Evolutionary conservation across 2,888 invertebrate genomes (phyloP).

Genomic region (Carterocephalus palaemon): DNA sequence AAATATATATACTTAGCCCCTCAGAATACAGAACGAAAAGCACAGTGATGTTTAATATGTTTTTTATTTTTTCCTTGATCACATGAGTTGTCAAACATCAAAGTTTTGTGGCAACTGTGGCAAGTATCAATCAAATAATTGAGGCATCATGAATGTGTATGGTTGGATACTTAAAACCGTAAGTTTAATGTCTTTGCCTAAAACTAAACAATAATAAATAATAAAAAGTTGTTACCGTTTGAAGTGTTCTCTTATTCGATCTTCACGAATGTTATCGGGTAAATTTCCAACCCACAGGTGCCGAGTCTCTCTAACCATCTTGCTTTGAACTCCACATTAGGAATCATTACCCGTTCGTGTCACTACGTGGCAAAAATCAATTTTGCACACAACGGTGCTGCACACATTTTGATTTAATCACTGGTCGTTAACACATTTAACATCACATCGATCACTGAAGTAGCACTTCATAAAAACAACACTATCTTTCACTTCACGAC

Average conservation of each 20-base stretch:
- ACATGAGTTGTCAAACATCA: too few relatives aligned
- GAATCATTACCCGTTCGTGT: constrained; percentile 84
- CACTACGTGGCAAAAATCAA: constrained; percentile 80
- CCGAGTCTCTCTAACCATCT: constrained; percentile 99
- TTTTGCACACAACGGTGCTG: constrained; percentile 75
- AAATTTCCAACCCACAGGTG: constrained; percentile 99
- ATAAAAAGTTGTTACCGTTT: constrained; percentile 86
- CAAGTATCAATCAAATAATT: not conserved
- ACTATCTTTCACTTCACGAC: constrained; percentile 75
- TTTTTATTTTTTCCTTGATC: too few relatives aligned
- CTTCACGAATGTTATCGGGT: constrained; percentile 99
- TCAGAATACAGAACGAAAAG: too few relatives aligned
- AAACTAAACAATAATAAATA: constrained; percentile 23
- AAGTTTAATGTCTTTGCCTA: too few relatives aligned
- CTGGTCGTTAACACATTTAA: constrained; percentile 59
- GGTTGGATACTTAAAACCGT: not conserved
- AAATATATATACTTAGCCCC: too few relatives aligned
- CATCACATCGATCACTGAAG: constrained; percentile 63
- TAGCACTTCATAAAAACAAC: constrained; percentile 65
- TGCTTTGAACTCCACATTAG: constrained; percentile 96
- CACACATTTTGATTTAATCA: constrained; percentile 74
- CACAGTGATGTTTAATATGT: too few relatives aligned
- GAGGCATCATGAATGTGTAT: not conserved
- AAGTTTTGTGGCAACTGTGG: too few relatives aligned
- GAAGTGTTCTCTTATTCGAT: constrained; percentile 97